Conservation (phyloP, 2,888 invertebrate species). For the Temnothorax unifasciatus region DNA sequence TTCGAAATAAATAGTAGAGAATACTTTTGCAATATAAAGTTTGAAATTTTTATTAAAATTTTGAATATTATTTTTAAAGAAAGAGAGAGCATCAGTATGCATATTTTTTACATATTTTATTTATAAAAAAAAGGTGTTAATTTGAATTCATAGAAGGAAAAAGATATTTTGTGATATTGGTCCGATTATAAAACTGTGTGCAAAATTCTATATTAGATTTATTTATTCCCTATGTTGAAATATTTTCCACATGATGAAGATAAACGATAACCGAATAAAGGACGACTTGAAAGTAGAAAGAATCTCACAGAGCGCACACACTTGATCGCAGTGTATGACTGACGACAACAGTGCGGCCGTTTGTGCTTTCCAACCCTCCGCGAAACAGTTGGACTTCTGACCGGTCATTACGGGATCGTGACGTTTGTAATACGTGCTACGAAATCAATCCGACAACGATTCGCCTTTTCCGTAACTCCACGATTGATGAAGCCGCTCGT, state of each 20-base stretch:
- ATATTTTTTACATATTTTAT: background rate
- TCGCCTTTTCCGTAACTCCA: slow-evolving; percentile 62
- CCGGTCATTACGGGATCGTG: slow-evolving; percentile 80
- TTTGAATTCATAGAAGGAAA: background rate
- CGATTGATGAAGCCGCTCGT: slow-evolving; percentile 67
- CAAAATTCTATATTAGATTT: background rate
- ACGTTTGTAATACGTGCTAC: slow-evolving; percentile 78
- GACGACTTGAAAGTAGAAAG: slow-evolving; percentile 58
- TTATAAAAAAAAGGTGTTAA: background rate
- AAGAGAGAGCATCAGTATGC: background rate
- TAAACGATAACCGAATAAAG: slow-evolving; percentile 41
- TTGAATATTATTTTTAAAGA: background rate
- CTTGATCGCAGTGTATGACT: slow-evolving; percentile 22
- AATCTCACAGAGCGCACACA: slow-evolving; percentile 18
- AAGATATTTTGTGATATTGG: background rate
- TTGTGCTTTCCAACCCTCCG: slow-evolving; percentile 56
- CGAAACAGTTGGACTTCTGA: slow-evolving; percentile 80
- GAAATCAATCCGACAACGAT: slow-evolving; percentile 70
- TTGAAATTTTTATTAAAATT: slow-evolving; percentile 13
- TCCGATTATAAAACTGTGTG: background rate
- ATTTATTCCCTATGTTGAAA: slow-evolving; percentile 36
- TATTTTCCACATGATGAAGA: slow-evolving; percentile 35
- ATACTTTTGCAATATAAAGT: background rate
- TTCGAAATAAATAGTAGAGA: background rate
- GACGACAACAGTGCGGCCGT: slow-evolving; percentile 54